A percentile compares a stretch with the other conserved stretches of the same genome.
Evolutionary conservation across 1,140 invertebrate species (phyloP).

Genomic region (Papilio machaon): DNA sequence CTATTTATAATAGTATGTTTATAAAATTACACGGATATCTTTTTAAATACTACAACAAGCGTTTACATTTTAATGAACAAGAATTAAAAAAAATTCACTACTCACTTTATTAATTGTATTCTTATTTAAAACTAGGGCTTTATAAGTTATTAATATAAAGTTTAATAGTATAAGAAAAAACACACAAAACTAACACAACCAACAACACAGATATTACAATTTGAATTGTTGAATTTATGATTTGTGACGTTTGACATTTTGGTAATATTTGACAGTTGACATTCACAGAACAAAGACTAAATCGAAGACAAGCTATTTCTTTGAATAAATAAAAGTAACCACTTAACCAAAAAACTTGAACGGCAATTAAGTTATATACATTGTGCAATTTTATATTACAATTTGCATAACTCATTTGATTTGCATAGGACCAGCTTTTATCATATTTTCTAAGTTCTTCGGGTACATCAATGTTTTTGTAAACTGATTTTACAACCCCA

Average conservation of each 20-base stretch:
- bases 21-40: neutral
- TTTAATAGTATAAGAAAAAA: neutral
- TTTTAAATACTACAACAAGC: too few species aligned
- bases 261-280: neutral
- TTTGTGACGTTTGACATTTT: too few species aligned
- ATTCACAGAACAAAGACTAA: neutral
- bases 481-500: too few species aligned
- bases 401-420: too few species aligned
- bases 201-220: neutral
- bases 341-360: neutral
- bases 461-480: too few species aligned
- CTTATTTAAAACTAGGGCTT: neutral
- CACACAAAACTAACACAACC: neutral
- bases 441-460: too few species aligned
- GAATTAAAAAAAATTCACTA: neutral
- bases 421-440: neutral
- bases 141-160: neutral
- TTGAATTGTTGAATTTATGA: neutral
- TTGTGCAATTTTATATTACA: too few species aligned
- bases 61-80: neutral
- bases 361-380: neutral
- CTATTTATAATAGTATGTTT: neutral
- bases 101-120: neutral
- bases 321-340: neutral
- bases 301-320: neutral